Base-by-base conservation (phyloP, 2,888 invertebrate species). In the Phyto melanocephala region DNA sequence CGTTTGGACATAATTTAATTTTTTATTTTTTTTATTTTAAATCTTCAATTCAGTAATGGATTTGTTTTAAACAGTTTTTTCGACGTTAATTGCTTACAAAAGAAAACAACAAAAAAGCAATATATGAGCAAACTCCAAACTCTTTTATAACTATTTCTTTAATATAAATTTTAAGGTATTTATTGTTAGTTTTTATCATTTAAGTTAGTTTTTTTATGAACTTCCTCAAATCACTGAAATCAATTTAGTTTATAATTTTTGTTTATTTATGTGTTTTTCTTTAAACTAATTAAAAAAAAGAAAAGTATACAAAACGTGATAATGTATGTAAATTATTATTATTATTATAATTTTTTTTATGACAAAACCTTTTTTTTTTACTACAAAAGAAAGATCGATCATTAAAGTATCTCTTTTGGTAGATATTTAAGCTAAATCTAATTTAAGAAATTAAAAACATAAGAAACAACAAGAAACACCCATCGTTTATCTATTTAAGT, bases 401-500 rank as follows among this genome's bases (percentile, higher is more conserved):
- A 7, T 20, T 56, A 24, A 2, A 75, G 15, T 24, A 10, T 45
- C n/a, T 72, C 28, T 22, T 35, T 7, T 58, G 15, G n/a, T 52
- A 62, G 60, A 42, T 60, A 15, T 45, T 76, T 80, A 76, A 67
- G 56, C 17, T 50, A 15, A 45, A 22, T 58, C 45, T 50, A 58
- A 40, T 58, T 40, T 20, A 63, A 50, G 33, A 40, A 72, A 37
- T 77, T 17, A 35, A 52, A 56, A 22, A 24, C 40, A 24, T 42
- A 52, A n/a, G 22, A 67, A 40, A 54, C 40, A 68, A 62, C 7
- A 47, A 28, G 11, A 65, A 47, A 70, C 74, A 63, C 82, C 79
- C 82, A 76, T 76, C 79, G 82, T 71, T 82, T 82, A 82, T 65
- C 79, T 82, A 52, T 75, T 75, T 82, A 79, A 82, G 82, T 71